Base-by-base conservation (phyloP, 2,888 invertebrate genomes). In the Scaptomyza reducta region DNA sequence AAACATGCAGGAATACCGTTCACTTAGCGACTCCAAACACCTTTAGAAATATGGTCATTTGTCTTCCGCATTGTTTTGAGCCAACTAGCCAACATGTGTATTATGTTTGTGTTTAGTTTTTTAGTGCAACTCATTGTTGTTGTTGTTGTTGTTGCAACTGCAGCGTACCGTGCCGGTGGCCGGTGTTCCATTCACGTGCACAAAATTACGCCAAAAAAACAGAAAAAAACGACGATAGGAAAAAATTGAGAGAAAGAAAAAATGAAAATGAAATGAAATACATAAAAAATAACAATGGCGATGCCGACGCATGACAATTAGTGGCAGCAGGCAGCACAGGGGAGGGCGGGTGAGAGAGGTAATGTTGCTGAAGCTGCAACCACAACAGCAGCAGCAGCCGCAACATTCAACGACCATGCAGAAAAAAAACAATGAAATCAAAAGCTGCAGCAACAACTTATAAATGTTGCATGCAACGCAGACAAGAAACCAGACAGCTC, bases 111-210 rank as follows among this genome's bases (percentile, higher is more conserved):
- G 13, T 33, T 10, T 18, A 18, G 29, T 11, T 31, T n/a, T 22
- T n/a, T 22, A 68, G 58, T 69, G 74, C 74, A 74, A 73, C 59
- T 72, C 71, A 79, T 69, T 72, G 64, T 56, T 59, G 4, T 13
- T 33, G 13, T 55, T 38, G 40, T 41, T 40, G 27, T 64, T 40
- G 51, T 22, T 46, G 62, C 72, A 74, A 67, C 54, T 59, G 61
- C 74, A 76, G 42, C 42, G 71, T 73, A 61, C 71, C 76, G 71
- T 75, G 76, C 75, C 73, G 76, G 71, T 71, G 76, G 76, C 77
- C 76, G 64, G 71, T 75, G 76, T 77, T 75, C 71, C 77, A 72
- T 77, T 77, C 79, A 71, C 67, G 65, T 66, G 76, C 76, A 79
- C 76, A 75, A 79, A 72, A 79, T 79, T 71, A 71, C 71, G 75